phyloP scores from a whole-genome alignment of 2,113 vertebrate species.

The Penelope pileata region DNA sequence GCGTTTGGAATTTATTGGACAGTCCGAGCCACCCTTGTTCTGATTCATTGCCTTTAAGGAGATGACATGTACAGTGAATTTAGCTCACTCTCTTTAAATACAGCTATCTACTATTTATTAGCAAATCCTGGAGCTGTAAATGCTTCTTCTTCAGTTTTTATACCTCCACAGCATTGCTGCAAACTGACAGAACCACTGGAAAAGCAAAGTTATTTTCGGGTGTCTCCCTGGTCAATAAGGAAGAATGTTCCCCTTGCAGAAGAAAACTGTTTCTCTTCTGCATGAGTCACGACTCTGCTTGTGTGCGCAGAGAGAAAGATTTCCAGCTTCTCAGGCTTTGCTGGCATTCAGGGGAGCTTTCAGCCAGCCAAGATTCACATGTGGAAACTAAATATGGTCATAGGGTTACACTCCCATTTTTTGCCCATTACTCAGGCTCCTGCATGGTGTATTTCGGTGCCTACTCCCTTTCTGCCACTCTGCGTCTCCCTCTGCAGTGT shows the following conservation, averaged over 20 bases:
- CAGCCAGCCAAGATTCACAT: slow-evolving; percentile 68
- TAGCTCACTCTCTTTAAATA: not conserved
- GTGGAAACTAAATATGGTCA: slow-evolving; percentile 73
- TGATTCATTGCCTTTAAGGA: not conserved
- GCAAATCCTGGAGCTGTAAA: not conserved
- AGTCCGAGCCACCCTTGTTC: not conserved
- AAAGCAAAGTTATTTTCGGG: slow-evolving; percentile 11
- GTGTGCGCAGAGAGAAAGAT: slow-evolving; percentile 64
- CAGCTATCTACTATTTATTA: not conserved
- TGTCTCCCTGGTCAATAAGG: slow-evolving; percentile 45
- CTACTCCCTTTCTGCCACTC: slow-evolving; percentile 2
- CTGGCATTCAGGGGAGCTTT: slow-evolving; percentile 44
- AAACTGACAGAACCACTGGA: not conserved
- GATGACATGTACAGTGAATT: not conserved
- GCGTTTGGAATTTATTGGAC: not conserved
- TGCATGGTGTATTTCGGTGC: slow-evolving; percentile 38
- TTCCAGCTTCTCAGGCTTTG: slow-evolving; percentile 67
- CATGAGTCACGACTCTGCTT: slow-evolving; percentile 71
- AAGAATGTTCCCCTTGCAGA: slow-evolving; percentile 49
- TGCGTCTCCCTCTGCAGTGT: slow-evolving; percentile 2
- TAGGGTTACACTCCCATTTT: slow-evolving; percentile 46
- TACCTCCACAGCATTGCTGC: not conserved
- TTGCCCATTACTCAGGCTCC: slow-evolving; percentile 57
- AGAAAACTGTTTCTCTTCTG: slow-evolving; percentile 66
- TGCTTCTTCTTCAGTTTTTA: not conserved